Percentiles rank a stretch among this genome's conserved stretches.
Evolutionary conservation across 2,888 invertebrate species (phyloP).

Genomic region (Oligia latruncula): DNA sequence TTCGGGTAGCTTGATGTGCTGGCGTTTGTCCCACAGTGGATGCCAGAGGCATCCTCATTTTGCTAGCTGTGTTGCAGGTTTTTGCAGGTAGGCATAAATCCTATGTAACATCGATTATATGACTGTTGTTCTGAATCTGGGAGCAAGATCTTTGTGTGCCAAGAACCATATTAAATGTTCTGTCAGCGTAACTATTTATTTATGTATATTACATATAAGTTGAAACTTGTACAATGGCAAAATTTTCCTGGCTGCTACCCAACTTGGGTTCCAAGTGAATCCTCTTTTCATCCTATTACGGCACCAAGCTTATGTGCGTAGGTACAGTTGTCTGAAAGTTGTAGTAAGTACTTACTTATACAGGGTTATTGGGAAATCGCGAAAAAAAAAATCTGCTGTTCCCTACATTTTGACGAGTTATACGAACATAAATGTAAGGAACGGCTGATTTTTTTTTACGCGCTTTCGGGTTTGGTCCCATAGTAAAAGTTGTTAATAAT

Average conservation of each 20-base stretch:
- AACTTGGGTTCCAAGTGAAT: constrained; percentile 56
- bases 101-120: background rate
- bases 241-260: constrained; percentile 57
- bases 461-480: too few species aligned
- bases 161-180: constrained; percentile 37
- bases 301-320: constrained; percentile 27
- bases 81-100: background rate
- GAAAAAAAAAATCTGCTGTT: too few species aligned
- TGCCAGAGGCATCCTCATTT: too few species aligned
- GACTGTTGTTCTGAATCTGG: background rate
- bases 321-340: constrained; percentile 22
- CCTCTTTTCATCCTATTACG: constrained; percentile 49
- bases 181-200: constrained; percentile 43
- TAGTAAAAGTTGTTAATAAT: too few species aligned
- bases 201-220: constrained; percentile 25
- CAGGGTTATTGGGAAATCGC: too few species aligned
- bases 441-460: too few species aligned
- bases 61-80: too few species aligned
- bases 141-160: constrained; percentile 4
- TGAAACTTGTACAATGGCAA: constrained; percentile 45
- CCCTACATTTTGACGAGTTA: too few species aligned
- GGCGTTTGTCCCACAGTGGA: too few species aligned
- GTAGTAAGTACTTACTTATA: background rate
- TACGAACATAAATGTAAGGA: too few species aligned
- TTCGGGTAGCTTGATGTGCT: too few species aligned